Percentiles rank a stretch among this genome's conserved stretches.
These are phyloP conservation scores for Rotaria magnacalcarata DNA, from an alignment of 2,888 invertebrate genomes.

Conservation along the genomic window DNA sequence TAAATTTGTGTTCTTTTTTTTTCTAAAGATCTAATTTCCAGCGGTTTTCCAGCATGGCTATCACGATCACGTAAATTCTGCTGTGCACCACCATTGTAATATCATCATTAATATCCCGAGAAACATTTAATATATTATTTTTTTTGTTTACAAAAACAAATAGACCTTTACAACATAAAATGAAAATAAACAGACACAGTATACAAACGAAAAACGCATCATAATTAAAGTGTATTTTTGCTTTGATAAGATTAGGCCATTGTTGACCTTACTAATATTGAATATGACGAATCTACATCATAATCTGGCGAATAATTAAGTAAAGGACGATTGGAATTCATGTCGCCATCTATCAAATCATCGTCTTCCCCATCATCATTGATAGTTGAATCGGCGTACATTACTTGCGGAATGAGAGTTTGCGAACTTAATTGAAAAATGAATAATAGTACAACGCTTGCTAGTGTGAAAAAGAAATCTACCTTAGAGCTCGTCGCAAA, in stretches of 20 bases:
- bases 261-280: not conserved
- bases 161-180: not conserved
- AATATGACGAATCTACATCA: not conserved
- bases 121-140: not conserved
- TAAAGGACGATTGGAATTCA: not conserved
- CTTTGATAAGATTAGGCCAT: not conserved
- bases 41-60: not conserved
- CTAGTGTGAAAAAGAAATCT: not conserved
- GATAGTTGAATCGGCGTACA: not conserved
- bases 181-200: not conserved
- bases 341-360: not conserved
- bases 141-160: not conserved
- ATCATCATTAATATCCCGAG: not conserved
- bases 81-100: constrained; percentile 18
- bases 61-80: not conserved
- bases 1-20: not conserved
- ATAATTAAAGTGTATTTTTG: not conserved
- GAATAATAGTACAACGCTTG: no score
- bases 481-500: constrained; percentile 9
- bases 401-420: constrained; percentile 6
- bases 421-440: not conserved
- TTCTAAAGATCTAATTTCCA: not conserved
- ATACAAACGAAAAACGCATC: not conserved
- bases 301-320: not conserved
- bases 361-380: not conserved